A percentile compares a stretch with the other conserved stretches of the same genome.
phyloP scores from a whole-genome alignment of 37 sponge, comb jelly and placozoan species.

The Beroe ovata region DNA sequence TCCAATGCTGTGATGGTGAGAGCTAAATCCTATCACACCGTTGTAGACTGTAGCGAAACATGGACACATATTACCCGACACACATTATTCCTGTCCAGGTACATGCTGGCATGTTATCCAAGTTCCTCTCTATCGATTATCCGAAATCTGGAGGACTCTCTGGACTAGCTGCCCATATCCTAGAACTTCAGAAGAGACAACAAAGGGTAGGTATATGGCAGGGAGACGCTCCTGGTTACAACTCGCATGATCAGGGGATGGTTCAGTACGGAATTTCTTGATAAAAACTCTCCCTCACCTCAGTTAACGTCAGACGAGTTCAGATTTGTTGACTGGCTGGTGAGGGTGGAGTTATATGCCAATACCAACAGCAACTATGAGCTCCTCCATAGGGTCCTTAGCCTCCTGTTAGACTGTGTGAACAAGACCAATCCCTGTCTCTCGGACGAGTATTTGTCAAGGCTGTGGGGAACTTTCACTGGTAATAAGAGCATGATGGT shows the following conservation, averaged over 20 bases:
- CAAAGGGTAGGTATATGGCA: conserved; percentile 13
- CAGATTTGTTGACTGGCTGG: conserved; percentile 34
- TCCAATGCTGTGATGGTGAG: conserved; percentile 32
- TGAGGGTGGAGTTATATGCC: not conserved
- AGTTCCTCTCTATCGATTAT: conserved; percentile 29
- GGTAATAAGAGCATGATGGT: not conserved
- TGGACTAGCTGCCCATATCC: not conserved
- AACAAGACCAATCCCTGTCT: not conserved
- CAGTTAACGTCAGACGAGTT: not conserved
- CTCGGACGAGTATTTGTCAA: not conserved
- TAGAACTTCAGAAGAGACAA: conserved; percentile 28
- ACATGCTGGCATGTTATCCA: conserved; percentile 21
- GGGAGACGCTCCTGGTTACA: too few relatives aligned
- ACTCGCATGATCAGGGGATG: too few relatives aligned
- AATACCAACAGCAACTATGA: conserved; percentile 20
- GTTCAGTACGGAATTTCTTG: too few relatives aligned
- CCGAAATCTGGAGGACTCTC: conserved; percentile 2
- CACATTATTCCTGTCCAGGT: too few relatives aligned
- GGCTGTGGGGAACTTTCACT: conserved; percentile 28
- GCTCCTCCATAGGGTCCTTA: not conserved
- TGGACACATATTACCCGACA: too few relatives aligned
- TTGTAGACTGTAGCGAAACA: too few relatives aligned
- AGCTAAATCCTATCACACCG: too few relatives aligned
- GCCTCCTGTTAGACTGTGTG: conserved; percentile 5
- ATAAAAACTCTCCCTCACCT: not conserved